Evolutionary conservation across 92 coral and sea anemone species (phyloP).

Genomic region (Hydrozoanthus gracilis): DNA sequence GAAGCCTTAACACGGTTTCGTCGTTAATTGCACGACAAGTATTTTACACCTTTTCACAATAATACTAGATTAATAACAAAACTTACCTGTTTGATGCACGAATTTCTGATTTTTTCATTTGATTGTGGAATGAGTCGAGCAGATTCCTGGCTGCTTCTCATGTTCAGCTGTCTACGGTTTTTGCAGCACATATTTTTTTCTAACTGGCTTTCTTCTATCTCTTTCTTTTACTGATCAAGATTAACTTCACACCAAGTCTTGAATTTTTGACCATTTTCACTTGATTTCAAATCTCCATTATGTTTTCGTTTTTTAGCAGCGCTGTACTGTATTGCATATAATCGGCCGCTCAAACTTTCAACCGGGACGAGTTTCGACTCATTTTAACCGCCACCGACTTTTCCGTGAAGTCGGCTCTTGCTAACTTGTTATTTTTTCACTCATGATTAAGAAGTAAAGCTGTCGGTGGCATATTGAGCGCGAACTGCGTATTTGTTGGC

Average conservation of each 20-base stretch:
- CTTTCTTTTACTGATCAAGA: background rate
- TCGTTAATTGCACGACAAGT: background rate
- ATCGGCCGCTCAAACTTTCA: background rate
- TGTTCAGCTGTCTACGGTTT: slow-evolving; percentile 34
- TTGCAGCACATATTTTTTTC: slow-evolving; percentile 27
- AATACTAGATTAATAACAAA: background rate
- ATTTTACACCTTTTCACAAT: background rate
- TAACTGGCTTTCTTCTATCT: background rate
- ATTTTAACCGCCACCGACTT: background rate
- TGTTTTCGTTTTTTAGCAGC: slow-evolving; percentile 5
- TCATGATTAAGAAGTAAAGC: slow-evolving; percentile 24
- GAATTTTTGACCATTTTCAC: background rate
- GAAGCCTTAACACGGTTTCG: background rate
- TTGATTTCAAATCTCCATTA: slow-evolving; percentile 16
- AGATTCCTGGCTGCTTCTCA: slow-evolving; percentile 32
- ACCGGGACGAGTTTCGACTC: background rate
- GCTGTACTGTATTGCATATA: background rate
- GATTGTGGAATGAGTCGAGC: slow-evolving; percentile 34
- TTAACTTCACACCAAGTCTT: background rate
- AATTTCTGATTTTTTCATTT: slow-evolving; percentile 13
- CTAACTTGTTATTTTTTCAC: slow-evolving; percentile 28
- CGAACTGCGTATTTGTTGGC: slow-evolving; percentile 36
- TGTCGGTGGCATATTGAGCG: slow-evolving; percentile 20
- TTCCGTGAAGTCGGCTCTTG: background rate
- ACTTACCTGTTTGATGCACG: slow-evolving; percentile 42